phyloP scores from a whole-genome alignment of 1,140 invertebrate genomes.

The Pissodes strobi region DNA sequence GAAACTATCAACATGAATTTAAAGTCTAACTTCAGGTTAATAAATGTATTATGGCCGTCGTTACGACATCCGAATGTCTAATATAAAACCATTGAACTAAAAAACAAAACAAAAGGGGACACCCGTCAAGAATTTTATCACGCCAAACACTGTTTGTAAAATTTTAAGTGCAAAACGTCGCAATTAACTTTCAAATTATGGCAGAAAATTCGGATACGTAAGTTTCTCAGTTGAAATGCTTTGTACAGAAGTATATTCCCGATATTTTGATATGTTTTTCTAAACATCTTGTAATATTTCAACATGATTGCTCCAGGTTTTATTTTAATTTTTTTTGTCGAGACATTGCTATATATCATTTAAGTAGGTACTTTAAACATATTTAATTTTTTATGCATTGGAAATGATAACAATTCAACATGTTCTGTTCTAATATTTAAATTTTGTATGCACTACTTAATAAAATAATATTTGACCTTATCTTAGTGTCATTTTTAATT shows the following conservation, averaged over 20 bases:
- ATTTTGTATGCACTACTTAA: background rate
- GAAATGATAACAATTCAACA: background rate
- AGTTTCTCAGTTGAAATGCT: background rate
- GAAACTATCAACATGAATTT: no score
- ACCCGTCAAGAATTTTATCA: no score
- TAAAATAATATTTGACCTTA: background rate
- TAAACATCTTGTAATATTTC: background rate
- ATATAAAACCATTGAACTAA: no score
- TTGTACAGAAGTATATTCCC: background rate
- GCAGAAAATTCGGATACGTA: constrained; percentile 15
- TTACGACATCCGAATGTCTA: background rate
- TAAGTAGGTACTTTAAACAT: no score
- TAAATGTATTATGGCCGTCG: constrained; percentile 1
- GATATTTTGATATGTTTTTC: background rate
- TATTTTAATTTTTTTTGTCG: background rate
- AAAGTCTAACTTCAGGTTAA: no score
- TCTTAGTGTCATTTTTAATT: background rate
- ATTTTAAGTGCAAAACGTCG: constrained; percentile 6
- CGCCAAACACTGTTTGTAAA: background rate
- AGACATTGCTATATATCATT: no score
- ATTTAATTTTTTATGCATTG: no score
- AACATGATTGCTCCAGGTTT: background rate
- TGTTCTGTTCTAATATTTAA: background rate
- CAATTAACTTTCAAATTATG: constrained; percentile 1
- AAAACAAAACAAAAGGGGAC: constrained; percentile 5